Evolutionary conservation across 2,888 invertebrate species (phyloP), one percentile per base, ranked within the genome.

Genomic region (Drepanosiphum platanoidis): DNA sequence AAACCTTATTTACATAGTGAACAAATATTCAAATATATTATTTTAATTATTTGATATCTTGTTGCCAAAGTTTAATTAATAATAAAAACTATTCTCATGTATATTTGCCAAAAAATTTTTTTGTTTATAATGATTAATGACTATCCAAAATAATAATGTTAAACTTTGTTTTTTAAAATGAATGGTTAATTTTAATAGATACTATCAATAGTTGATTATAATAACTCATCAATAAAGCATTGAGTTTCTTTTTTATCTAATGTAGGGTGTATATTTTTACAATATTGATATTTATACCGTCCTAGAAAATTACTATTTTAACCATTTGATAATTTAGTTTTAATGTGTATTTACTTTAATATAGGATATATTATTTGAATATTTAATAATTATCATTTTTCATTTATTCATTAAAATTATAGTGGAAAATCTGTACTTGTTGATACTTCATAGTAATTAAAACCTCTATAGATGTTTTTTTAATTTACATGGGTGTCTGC

Each of bases 281-380:
- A 4, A 34, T 22, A 79, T 46, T 70, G 58, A 52, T 64, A 74
- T 74, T 83, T 66, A 75, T 75, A 75, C 66, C 13, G 34, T 74
- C 66, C 46, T 74, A 70, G 42, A 58, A 83, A 83, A 61, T n/a
- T 36, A 32, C 7, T 80, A 82, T 22, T 58, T 82, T 52, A 61
- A 15, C n/a, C 61, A 82, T 72, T 61, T n/a, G 32, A 46, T 27
- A 30, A 30, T 42, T 27, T 27, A 52, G 8, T 74, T 34, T 68
- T 34, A 39, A 15, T 39, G 27, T 42, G 3, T 30, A 70, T 58
- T 34, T 58, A 34, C 27, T 34, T 2, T 46, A 58, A 74, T 18
- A 61, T 61, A 61, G 27, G 27, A 68, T 34, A 68, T 68, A 1
- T 34, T 18, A n/a, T n/a, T n/a, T n/a, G n/a, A 15, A 27, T 27